A percentile compares a stretch with the other conserved stretches of the same genome.
These are phyloP conservation scores for Pantherophis alleghaniensis DNA, from an alignment of 2,797 vertebrate species.

Conservation along the genomic window DNA sequence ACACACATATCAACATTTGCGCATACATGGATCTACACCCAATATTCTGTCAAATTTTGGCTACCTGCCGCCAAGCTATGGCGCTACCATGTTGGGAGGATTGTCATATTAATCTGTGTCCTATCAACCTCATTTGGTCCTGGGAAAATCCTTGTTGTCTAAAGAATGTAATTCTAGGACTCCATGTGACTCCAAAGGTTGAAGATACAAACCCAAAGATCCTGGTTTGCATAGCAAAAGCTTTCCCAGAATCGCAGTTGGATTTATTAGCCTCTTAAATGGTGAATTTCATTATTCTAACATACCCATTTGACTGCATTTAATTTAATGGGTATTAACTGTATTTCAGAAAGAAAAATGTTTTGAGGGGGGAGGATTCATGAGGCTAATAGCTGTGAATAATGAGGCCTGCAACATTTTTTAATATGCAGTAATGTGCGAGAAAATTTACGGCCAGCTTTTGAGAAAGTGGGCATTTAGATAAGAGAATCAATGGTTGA, in stretches of 20 bases:
- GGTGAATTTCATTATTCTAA: constrained; percentile 13
- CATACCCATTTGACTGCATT: background rate
- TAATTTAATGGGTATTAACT: background rate
- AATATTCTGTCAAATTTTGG: background rate
- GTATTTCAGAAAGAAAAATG: constrained; percentile 11
- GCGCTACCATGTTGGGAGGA: background rate
- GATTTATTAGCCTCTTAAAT: constrained; percentile 6
- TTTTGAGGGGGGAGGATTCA: background rate
- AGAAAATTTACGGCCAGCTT: background rate
- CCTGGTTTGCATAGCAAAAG: constrained; percentile 22
- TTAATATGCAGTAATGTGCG: background rate
- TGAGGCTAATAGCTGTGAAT: background rate
- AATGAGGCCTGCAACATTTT: background rate
- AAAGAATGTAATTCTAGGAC: background rate
- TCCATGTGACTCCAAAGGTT: background rate
- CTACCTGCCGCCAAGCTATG: background rate
- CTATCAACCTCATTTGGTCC: background rate
- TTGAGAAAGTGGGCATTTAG: background rate
- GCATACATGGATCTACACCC: background rate
- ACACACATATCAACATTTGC: background rate
- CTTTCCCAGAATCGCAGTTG: background rate
- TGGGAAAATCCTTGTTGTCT: background rate
- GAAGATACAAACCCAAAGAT: background rate
- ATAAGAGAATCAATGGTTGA: background rate
- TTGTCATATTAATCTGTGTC: background rate